Percentiles rank a stretch among this genome's conserved stretches.
Conservation (phyloP, 1,140 invertebrate species). For the Drosophila pruinosa region DNA sequence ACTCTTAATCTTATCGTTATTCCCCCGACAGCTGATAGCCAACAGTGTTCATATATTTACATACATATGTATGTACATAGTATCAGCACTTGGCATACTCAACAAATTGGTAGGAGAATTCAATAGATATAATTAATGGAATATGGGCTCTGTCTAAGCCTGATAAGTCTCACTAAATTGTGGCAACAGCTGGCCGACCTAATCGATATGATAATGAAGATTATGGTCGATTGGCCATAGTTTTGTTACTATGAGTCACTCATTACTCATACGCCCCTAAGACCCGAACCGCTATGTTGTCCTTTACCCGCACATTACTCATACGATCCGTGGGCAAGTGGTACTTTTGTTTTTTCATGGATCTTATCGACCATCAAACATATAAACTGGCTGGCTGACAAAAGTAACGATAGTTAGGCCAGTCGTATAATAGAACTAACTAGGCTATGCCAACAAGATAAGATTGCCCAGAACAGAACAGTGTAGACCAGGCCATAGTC, state of each 20-base stretch:
- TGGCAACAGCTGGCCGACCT: slow-evolving; percentile 2
- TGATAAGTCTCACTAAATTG: neutral
- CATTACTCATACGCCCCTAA: slow-evolving; percentile 4
- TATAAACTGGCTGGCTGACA: slow-evolving; percentile 14
- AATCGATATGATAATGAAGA: slow-evolving; percentile 3
- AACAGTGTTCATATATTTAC: too few relatives aligned
- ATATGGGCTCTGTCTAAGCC: neutral
- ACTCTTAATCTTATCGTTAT: slow-evolving; percentile 1
- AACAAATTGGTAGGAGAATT: neutral
- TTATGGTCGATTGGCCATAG: slow-evolving; percentile 1
- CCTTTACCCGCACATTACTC: slow-evolving; percentile 47
- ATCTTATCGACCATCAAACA: slow-evolving; percentile 16
- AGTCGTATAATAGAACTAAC: slow-evolving; percentile 6
- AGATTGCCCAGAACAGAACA: slow-evolving; percentile 18
- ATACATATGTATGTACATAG: too few relatives aligned
- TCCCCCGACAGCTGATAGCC: neutral
- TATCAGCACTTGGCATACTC: neutral
- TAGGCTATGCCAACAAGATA: slow-evolving; percentile 17
- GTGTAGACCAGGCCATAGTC: neutral
- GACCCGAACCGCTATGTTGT: too few relatives aligned
- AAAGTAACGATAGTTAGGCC: slow-evolving; percentile 6
- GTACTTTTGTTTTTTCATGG: neutral
- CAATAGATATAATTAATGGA: neutral
- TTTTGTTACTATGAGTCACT: slow-evolving; percentile 1
- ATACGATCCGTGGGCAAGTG: slow-evolving; percentile 38